Evolutionary conservation across 2,113 vertebrate species (phyloP).

Genomic region (Ellobius talpinus): DNA sequence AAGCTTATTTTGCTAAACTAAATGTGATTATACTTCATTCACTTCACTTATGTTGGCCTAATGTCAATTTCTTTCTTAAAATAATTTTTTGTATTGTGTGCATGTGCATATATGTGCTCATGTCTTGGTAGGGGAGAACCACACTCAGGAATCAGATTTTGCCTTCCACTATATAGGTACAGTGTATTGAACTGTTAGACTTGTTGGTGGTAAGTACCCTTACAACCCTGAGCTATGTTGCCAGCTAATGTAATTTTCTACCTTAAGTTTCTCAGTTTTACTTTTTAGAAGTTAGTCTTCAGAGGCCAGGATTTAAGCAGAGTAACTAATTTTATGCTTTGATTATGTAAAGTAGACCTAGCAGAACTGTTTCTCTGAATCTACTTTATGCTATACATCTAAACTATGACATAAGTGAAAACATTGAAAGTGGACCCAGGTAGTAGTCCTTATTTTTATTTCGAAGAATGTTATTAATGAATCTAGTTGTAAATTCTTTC

Average conservation of each 20-base stretch:
- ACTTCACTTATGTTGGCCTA: not conserved
- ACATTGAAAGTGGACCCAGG: not conserved
- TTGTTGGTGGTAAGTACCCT: not conserved
- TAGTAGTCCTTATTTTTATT: not conserved
- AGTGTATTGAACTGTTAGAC: conserved; percentile 30
- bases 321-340: conserved; percentile 69
- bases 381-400: not conserved
- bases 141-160: not conserved
- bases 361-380: not conserved
- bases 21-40: not conserved
- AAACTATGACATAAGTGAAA: not conserved
- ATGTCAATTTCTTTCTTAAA: not conserved
- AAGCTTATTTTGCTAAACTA: conserved; percentile 26
- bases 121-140: not conserved
- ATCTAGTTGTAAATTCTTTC: not conserved
- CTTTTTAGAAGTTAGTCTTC: conserved; percentile 53
- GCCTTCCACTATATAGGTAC: not conserved
- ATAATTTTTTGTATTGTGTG: not conserved
- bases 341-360: conserved; percentile 61
- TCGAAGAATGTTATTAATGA: not conserved
- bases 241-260: conserved; percentile 69
- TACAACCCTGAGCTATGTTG: not conserved
- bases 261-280: conserved; percentile 61
- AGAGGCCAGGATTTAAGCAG: conserved; percentile 72
- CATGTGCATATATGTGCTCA: not conserved